These are phyloP conservation scores for Rhipidura dahli DNA, from an alignment of 2,113 vertebrate species.

Conservation along the genomic window DNA sequence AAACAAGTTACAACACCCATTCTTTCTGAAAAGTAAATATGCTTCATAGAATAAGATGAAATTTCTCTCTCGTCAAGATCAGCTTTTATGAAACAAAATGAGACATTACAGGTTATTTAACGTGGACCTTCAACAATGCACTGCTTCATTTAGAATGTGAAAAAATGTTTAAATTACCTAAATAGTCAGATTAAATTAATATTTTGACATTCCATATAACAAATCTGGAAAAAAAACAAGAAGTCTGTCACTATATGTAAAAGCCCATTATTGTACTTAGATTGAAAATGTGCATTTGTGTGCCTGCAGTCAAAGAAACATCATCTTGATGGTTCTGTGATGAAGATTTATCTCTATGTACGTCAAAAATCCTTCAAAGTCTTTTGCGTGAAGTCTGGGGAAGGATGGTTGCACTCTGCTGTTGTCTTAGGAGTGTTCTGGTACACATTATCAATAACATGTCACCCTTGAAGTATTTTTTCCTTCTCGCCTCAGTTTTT, in stretches of 20 bases:
- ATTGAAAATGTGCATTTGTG: not conserved
- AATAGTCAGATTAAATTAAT: not conserved
- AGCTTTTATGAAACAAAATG: not conserved
- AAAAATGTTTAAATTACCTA: not conserved
- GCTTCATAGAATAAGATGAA: not conserved
- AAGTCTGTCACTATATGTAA: not conserved
- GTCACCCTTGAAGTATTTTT: not conserved
- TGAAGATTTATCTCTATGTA: not conserved
- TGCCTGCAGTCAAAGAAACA: not conserved
- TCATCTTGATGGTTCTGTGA: not conserved
- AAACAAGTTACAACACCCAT: not conserved
- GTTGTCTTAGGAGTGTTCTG: not conserved
- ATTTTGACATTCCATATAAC: not conserved
- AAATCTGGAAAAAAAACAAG: not conserved
- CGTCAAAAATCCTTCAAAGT: not conserved
- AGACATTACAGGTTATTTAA: not conserved
- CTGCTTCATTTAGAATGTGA: not conserved
- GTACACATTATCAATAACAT: not conserved
- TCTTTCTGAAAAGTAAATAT: not conserved
- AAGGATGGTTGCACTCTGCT: rapidly evolving
- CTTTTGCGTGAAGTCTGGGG: not conserved
- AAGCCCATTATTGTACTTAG: not conserved
- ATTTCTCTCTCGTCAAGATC: not conserved
- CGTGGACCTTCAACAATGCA: not conserved
- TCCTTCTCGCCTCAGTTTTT: not conserved